A percentile compares a stretch with the other conserved stretches of the same genome.
Evolutionary conservation across 2,113 vertebrate species (phyloP).

Genomic region (Uropsilus gracilis): DNA sequence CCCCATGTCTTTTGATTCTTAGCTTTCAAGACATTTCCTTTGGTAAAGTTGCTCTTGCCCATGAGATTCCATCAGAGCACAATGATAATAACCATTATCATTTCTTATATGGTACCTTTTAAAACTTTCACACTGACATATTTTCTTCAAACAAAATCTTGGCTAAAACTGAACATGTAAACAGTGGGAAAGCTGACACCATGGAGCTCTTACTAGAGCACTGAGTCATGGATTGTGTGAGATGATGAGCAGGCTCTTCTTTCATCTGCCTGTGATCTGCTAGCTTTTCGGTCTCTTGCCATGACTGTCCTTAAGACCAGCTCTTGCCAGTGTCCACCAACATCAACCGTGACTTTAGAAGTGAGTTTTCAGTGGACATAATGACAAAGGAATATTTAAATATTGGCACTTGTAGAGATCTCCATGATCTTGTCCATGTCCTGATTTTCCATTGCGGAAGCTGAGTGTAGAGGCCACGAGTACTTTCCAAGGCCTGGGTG

Average conservation of each 20-base stretch:
- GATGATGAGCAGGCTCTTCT: not conserved
- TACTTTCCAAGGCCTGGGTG: accelerated
- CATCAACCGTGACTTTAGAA: not conserved
- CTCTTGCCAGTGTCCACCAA: not conserved
- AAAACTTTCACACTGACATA: not conserved
- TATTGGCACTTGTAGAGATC: not conserved
- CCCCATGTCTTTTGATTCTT: slow-evolving; percentile 16
- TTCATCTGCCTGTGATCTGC: not conserved
- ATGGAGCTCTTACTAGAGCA: not conserved
- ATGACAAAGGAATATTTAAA: not conserved
- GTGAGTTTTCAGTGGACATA: not conserved
- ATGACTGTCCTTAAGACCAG: not conserved
- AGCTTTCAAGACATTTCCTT: not conserved
- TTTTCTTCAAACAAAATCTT: not conserved
- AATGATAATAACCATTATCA: not conserved
- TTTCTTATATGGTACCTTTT: not conserved
- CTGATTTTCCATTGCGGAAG: not conserved
- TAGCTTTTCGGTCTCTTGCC: not conserved
- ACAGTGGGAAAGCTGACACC: not conserved
- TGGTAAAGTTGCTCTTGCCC: not conserved
- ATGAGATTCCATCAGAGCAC: not conserved
- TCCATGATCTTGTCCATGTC: not conserved
- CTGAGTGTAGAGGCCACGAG: too few relatives aligned
- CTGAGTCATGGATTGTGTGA: not conserved
- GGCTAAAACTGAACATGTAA: not conserved